Evolutionary conservation across 2,888 invertebrate species (phyloP), one percentile per base, ranked within the genome.

Genomic region (Drosophila recens): DNA sequence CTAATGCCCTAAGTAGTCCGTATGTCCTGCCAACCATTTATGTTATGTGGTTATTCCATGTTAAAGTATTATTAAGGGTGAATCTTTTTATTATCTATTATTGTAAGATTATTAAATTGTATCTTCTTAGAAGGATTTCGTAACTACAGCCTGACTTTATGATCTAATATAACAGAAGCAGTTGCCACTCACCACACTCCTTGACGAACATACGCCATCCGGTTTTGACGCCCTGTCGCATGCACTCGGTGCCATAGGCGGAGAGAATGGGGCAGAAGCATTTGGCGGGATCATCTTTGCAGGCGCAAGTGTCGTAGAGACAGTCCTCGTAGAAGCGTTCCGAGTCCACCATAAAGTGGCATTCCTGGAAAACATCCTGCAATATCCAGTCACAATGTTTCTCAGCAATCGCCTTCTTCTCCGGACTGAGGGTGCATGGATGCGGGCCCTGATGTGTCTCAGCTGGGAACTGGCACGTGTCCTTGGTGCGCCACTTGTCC

Each of bases 401-500:
- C 87, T 96, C 95, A 0, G 97, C 97, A 0, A 94, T 92, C 0
- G 93, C 94, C 85, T 95, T 95, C 80, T 95, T 96, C 76, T 96
- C 95, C 0, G 96, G 93, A 85, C 96, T 96, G 0, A 94, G 91
- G 30, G 95, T 95, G 86, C 97, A 97, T 0, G 97, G 96, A 92
- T 97, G 96, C 1, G 93, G 92, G 67, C 94, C 93, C 0, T 94
- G 93, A 20, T 95, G 94, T 33, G 93, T 93, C 2, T 95, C 94
- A 1, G 88, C 81, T 4, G 95, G 86, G 84, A 96, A 95, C 0
- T 94, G 93, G 84, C 98, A 98, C 54, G 94, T 94, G 87, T 97
- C 96, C 20, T 94, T 94, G 0, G 96, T 96, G 92, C 97, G 97
- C 98, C 98, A 98, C 90, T 97, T 97, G 91, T 97, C 97, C 0